Base-by-base conservation (phyloP, 92 coral and sea anemone genomes). In the Siderastrea siderea region DNA sequence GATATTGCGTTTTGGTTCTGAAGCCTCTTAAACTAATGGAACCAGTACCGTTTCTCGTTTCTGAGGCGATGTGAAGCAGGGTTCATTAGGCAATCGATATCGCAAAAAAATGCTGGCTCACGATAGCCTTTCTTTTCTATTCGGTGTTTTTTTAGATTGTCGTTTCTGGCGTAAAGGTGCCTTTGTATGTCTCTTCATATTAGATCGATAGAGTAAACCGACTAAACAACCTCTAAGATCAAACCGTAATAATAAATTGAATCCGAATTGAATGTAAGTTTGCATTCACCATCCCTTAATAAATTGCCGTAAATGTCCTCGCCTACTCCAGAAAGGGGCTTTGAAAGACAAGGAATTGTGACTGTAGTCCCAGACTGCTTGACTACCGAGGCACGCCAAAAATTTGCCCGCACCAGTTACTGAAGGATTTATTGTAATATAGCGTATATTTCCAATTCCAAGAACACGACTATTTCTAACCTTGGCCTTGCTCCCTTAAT, bases 1-100 rank as follows among this genome's bases (percentile, higher is more conserved):
- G 86, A 82, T 82, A 82, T 82, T 82, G 86, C 19, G 55, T 68
- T 47, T 58, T 4, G 46, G 75, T 51, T 70, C 49, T 46, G 10
- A 81, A 81, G 57, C 44, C 86, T 69, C 86, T 81, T 81, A 77
- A 82, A 71, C 68, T 82, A 82, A 82, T 70, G 86, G 86, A 70
- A 54, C 68, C 86, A 71, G 86, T 46, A 58, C 78, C 78, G 86
- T 60, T 70, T 82, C 86, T 82, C 78, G 77, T 57, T 82, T 69
- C 86, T 69, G 78, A 55, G 71, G 69, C 71, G 86, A 69, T 70
- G 86, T 70, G 67, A 50, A 69, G 64, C 78, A 68, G 50, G 68
- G 68, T 57, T 69, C 75, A 82, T 82, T 70, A 70, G 48, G 86
- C 86, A 82, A 82, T 70, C 77, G 86, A 82, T 82, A 82, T 82